Conservation (phyloP, 2,888 invertebrate genomes). For the Ypsolopha sequella region DNA sequence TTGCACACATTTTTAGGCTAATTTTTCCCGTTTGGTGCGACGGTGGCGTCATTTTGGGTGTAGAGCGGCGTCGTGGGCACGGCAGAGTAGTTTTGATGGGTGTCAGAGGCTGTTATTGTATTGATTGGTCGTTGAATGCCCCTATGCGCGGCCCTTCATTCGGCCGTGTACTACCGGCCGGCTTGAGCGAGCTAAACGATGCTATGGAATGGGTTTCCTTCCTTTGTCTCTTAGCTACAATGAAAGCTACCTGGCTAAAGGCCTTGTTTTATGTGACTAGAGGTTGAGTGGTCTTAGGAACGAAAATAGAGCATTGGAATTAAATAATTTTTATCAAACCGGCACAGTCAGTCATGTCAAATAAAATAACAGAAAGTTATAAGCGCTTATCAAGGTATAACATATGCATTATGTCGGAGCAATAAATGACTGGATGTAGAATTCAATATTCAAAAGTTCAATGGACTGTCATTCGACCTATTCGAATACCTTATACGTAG, state of each 20-base stretch:
- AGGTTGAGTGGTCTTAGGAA: not conserved
- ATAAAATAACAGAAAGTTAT: too few species aligned
- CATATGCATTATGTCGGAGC: too few species aligned
- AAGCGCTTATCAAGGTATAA: too few species aligned
- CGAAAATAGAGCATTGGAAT: not conserved
- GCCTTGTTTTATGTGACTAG: not conserved
- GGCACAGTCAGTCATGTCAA: too few species aligned
- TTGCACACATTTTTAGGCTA: slow-evolving; percentile 64
- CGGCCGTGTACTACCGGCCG: not conserved
- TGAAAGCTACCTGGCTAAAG: not conserved
- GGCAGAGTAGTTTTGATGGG: slow-evolving; percentile 7
- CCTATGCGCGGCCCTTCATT: not conserved
- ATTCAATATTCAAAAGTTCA: too few species aligned
- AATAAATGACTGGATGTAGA: too few species aligned
- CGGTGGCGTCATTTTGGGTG: slow-evolving; percentile 33
- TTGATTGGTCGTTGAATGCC: slow-evolving; percentile 35
- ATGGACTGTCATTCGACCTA: too few species aligned
- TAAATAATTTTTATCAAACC: too few species aligned
- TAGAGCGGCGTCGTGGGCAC: slow-evolving; percentile 16
- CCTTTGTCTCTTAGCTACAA: not conserved
- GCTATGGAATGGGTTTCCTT: not conserved
- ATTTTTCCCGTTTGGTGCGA: slow-evolving; percentile 57
- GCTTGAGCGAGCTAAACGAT: not conserved
- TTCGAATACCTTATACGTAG: too few species aligned
- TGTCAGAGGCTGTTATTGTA: slow-evolving; percentile 29